A percentile compares a stretch with the other conserved stretches of the same genome.
Conservation (phyloP, 2,888 invertebrate genomes). For the Troglohyphantes excavatus region DNA sequence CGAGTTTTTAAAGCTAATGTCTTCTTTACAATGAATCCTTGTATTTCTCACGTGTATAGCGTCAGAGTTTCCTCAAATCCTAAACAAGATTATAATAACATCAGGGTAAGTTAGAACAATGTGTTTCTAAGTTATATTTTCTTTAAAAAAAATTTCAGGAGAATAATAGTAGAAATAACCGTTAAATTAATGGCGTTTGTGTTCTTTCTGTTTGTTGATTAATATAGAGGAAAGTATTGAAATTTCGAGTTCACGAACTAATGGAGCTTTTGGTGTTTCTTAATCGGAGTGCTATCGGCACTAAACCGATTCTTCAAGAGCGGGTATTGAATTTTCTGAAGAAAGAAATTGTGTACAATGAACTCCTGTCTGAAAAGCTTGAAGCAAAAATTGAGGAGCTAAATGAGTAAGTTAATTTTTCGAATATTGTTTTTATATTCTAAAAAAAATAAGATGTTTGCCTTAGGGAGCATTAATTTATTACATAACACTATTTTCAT, state of each 20-base stretch:
- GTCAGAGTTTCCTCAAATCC: not conserved
- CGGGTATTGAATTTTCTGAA: not conserved
- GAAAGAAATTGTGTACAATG: not conserved
- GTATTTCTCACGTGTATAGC: not conserved
- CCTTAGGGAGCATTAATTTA: too few species aligned
- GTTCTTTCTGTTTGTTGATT: not conserved
- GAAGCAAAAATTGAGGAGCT: not conserved
- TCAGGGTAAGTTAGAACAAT: not conserved
- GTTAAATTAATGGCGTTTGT: not conserved
- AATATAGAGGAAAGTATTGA: constrained; percentile 5
- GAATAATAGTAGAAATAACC: not conserved
- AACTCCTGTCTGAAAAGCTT: not conserved
- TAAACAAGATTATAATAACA: not conserved
- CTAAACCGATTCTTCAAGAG: not conserved
- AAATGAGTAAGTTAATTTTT: not conserved
- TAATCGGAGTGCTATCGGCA: not conserved
- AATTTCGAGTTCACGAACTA: not conserved
- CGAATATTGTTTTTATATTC: too few species aligned
- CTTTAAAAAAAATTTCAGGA: not conserved
- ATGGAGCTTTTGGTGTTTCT: not conserved
- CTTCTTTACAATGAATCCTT: not conserved
- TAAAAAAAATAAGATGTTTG: too few species aligned
- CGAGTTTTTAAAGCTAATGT: too few species aligned
- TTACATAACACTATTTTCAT: too few species aligned
- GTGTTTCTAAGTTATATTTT: too few species aligned